A percentile compares a stretch with the other conserved stretches of the same genome.
Conservation (phyloP, 2,113 vertebrate species). For the cat (Felis catus) region DNA sequence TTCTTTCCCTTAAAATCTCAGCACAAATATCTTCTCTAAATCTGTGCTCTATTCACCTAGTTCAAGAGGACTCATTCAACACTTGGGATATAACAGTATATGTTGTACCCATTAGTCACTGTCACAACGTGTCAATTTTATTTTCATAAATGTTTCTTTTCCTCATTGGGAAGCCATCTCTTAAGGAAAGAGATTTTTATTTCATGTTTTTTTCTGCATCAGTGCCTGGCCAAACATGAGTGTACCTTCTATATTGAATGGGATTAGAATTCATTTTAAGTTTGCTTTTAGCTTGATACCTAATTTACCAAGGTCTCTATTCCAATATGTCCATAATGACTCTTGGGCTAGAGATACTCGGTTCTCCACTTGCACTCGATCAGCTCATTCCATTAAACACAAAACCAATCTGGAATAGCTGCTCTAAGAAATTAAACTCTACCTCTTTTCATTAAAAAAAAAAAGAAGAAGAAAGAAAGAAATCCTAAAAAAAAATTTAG, state of each 20-base stretch:
- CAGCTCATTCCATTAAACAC: slow-evolving; percentile 51
- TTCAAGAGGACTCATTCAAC: not conserved
- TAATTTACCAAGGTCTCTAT: slow-evolving; percentile 51
- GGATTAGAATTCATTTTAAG: not conserved
- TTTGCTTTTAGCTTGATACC: slow-evolving; percentile 42
- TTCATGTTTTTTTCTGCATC: not conserved
- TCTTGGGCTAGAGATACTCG: not conserved
- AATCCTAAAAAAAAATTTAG: not conserved
- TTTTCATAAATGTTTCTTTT: not conserved
- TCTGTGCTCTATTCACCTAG: not conserved
- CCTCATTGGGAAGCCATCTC: not conserved
- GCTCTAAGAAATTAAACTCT: slow-evolving; percentile 58
- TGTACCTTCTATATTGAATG: not conserved
- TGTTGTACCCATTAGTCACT: not conserved
- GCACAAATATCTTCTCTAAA: not conserved
- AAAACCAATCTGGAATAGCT: slow-evolving; percentile 41
- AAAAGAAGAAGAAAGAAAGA: not conserved
- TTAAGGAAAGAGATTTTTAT: not conserved
- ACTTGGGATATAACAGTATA: not conserved
- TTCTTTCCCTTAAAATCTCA: not conserved
- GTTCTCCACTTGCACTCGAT: not conserved
- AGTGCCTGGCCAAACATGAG: not conserved
- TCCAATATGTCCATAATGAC: not conserved
- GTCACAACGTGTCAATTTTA: not conserved
- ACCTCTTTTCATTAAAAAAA: not conserved